phyloP scores from a whole-genome alignment of 2,113 vertebrate genomes.

The Lepus timidus region DNA sequence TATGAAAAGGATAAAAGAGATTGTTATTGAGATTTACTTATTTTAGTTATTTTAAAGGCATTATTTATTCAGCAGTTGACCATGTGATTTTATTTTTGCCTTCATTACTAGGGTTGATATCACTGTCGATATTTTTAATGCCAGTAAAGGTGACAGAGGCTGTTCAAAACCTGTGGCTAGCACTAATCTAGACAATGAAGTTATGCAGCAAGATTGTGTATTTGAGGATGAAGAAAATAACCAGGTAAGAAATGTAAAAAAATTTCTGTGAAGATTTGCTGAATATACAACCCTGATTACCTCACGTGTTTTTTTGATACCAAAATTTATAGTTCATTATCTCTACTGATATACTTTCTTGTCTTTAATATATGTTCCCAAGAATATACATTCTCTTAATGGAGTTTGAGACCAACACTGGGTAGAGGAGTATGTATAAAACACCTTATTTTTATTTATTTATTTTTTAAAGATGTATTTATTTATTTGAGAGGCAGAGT shows the following conservation, averaged over 20 bases:
- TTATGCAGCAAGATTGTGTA: constrained; percentile 85
- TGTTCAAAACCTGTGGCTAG: constrained; percentile 87
- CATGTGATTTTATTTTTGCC: constrained; percentile 62
- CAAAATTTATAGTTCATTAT: constrained; percentile 20
- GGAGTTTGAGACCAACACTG: neutral
- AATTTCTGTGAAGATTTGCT: neutral
- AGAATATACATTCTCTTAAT: neutral
- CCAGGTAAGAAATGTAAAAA: constrained; percentile 86
- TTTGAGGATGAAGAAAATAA: constrained; percentile 87
- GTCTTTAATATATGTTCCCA: constrained; percentile 16
- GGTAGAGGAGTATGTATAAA: constrained; percentile 29
- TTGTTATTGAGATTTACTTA: constrained; percentile 23
- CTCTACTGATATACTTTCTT: constrained; percentile 13
- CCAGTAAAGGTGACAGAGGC: constrained; percentile 83
- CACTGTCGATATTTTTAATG: constrained; percentile 87
- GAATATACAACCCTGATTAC: neutral
- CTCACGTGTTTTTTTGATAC: constrained; percentile 44
- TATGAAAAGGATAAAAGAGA: neutral
- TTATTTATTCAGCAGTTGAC: constrained; percentile 49
- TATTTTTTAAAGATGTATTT: no score
- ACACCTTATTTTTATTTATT: neutral
- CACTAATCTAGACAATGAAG: constrained; percentile 86
- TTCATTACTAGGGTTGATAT: constrained; percentile 86
- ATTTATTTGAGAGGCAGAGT: no score
- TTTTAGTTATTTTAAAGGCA: neutral